phyloP scores from a whole-genome alignment of 2,888 invertebrate genomes.

The Arrhopalites spinosus region DNA sequence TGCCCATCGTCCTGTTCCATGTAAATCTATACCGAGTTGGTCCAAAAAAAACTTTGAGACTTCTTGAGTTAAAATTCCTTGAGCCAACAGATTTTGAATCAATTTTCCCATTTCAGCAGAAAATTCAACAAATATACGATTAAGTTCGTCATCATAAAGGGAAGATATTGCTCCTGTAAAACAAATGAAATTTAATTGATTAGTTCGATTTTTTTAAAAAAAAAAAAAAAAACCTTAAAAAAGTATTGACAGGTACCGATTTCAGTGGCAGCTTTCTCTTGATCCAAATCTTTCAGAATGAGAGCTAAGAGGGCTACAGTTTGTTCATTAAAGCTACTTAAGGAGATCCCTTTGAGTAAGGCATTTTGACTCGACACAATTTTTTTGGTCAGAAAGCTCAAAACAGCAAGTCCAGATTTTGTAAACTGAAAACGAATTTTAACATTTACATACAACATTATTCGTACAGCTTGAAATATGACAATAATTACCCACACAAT shows the following conservation, averaged over 20 bases:
- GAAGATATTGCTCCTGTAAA: slow-evolving; percentile 71
- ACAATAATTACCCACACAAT: neutral
- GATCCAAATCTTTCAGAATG: slow-evolving; percentile 82
- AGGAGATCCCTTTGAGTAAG: slow-evolving; percentile 68
- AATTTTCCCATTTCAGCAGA: slow-evolving; percentile 79
- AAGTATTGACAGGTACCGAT: too few relatives aligned
- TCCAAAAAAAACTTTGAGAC: slow-evolving; percentile 73
- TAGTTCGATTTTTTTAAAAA: neutral
- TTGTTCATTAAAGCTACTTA: slow-evolving; percentile 78
- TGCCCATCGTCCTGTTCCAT: slow-evolving; percentile 68
- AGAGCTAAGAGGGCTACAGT: slow-evolving; percentile 86
- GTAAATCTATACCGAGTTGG: slow-evolving; percentile 74
- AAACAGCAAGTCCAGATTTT: slow-evolving; percentile 81
- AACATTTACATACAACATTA: neutral
- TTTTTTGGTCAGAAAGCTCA: slow-evolving; percentile 82
- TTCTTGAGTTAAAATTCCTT: slow-evolving; percentile 69
- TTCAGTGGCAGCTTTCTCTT: slow-evolving; percentile 83
- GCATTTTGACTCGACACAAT: slow-evolving; percentile 73
- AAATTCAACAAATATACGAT: slow-evolving; percentile 74
- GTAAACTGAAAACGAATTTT: slow-evolving; percentile 69
- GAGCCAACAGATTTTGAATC: slow-evolving; percentile 77
- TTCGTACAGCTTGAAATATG: neutral
- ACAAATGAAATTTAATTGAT: slow-evolving; percentile 7
- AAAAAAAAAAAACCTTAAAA: too few relatives aligned
- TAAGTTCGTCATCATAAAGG: slow-evolving; percentile 74